Conservation (phyloP, 1,140 invertebrate genomes). For the Drosophila gunungcola region DNA sequence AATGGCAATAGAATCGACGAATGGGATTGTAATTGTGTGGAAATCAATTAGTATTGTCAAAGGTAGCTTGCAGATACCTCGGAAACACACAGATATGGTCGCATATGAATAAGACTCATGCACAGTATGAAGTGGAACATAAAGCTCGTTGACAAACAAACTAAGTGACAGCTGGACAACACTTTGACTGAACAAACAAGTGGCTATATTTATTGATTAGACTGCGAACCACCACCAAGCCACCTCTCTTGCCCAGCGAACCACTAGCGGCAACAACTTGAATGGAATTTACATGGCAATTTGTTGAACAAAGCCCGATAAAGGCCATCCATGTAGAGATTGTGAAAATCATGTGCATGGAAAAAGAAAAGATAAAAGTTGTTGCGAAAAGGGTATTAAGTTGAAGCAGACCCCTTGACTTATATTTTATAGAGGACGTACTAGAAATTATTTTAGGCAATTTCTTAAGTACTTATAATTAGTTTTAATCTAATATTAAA, state of each 20-base stretch:
- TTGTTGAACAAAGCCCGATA: conserved; percentile 40
- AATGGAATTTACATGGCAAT: conserved; percentile 47
- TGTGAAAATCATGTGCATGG: conserved; percentile 15
- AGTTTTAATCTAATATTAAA: too few relatives aligned
- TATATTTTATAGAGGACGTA: conserved; percentile 15
- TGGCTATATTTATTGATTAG: conserved; percentile 67
- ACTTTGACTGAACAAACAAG: conserved; percentile 55
- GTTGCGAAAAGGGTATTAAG: conserved; percentile 14
- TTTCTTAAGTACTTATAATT: background rate
- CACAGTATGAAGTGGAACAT: conserved; percentile 27
- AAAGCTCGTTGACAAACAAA: conserved; percentile 46
- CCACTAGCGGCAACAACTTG: conserved; percentile 18
- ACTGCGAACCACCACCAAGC: conserved; percentile 8
- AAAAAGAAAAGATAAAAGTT: conserved; percentile 14
- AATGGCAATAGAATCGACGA: conserved; percentile 41
- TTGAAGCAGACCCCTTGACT: conserved; percentile 50
- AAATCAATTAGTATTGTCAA: conserved; percentile 76
- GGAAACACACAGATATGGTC: conserved; percentile 9
- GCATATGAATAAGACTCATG: conserved; percentile 4
- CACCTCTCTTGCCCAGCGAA: background rate
- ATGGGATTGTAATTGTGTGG: conserved; percentile 12
- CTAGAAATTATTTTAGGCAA: background rate
- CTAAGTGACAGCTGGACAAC: conserved; percentile 50
- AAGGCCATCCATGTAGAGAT: conserved; percentile 17
- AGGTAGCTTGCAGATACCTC: conserved; percentile 42